Base-by-base conservation (phyloP, 1,140 invertebrate species). In the Atopsyche davidsoni region DNA sequence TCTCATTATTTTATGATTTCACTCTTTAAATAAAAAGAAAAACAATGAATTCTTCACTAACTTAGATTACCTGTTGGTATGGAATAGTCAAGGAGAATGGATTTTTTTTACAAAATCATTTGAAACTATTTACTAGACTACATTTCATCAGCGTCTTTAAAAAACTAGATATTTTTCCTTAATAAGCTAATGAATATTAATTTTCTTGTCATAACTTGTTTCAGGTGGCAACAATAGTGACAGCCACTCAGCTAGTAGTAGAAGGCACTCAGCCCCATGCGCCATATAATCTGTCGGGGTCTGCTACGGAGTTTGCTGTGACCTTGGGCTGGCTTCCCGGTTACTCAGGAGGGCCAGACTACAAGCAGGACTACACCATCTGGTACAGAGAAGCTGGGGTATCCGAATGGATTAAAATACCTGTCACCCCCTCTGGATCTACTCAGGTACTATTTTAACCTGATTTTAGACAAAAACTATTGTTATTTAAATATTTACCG, bases 251-350 rank as follows among this genome's bases (percentile, higher is more conserved):
- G 62, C 75, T 98, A 39, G 88, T 95, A 51, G 88, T 97, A 45
- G 92, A 96, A 74, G 92, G 90, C 44, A 96, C 93, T 2, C 92
- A 95, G 64, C 94, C 94, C 3, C 93, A 97, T 69, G 92, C 93
- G 22, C 94, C 95, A 1, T 92, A 92, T 75, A 96, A 98, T 70
- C 80, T 98, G 13, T 85, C 88, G 2, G 87, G 89, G 1, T 83
- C 81, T 40, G 85, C 92, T 22, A 86, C 86, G 1, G 85, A 93
- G 64, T 95, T 93, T 64, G 82, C 87, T 43, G 93, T 96, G 14
- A 89, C 87, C 17, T 72, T 98, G 7, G 79, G 80, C 40, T 98
- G 95, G 94, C 75, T 92, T 59, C 92, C 95, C 4, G 92, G 92
- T 0, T 96, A 97, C 66, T 91, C 90, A 62, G 93, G 93, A 13